These are phyloP conservation scores for Drosophila asahinai DNA, from an alignment of 1,140 invertebrate genomes.

Conservation along the genomic window DNA sequence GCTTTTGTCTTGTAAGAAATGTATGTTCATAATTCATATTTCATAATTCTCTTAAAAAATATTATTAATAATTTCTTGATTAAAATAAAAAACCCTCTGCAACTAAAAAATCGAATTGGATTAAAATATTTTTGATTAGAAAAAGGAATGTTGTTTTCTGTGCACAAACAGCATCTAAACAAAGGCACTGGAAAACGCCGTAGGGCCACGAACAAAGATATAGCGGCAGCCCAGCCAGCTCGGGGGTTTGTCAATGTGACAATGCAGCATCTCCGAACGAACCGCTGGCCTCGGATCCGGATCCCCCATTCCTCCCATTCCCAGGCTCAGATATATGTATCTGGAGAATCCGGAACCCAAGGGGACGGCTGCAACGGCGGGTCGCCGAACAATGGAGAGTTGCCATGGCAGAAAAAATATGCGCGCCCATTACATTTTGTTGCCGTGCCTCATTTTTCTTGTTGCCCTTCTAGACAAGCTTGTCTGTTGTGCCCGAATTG, in stretches of 20 bases:
- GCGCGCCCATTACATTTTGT: constrained; percentile 62
- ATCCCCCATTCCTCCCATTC: neutral
- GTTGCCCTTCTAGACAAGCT: constrained; percentile 48
- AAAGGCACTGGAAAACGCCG: constrained; percentile 66
- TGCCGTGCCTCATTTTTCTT: constrained; percentile 57
- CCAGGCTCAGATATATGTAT: constrained; percentile 30
- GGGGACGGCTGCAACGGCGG: constrained; percentile 37
- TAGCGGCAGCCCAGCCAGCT: constrained; percentile 35
- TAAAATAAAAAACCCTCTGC: no score
- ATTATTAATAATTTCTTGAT: neutral
- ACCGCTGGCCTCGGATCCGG: constrained; percentile 23
- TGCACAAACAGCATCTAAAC: constrained; percentile 49
- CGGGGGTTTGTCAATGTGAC: constrained; percentile 68
- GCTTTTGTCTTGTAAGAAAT: no score
- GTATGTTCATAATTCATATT: no score
- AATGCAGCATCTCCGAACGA: constrained; percentile 58
- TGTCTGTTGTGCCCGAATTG: constrained; percentile 57
- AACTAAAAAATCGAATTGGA: no score
- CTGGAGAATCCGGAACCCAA: constrained; percentile 30
- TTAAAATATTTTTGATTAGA: neutral
- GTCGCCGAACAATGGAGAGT: constrained; percentile 59
- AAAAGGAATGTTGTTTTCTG: neutral
- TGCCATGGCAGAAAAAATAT: constrained; percentile 64
- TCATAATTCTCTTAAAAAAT: no score
- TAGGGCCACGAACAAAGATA: constrained; percentile 57